These are phyloP conservation scores for Drosophila quadrilineata DNA, from an alignment of 1,140 invertebrate species.

Conservation along the genomic window DNA sequence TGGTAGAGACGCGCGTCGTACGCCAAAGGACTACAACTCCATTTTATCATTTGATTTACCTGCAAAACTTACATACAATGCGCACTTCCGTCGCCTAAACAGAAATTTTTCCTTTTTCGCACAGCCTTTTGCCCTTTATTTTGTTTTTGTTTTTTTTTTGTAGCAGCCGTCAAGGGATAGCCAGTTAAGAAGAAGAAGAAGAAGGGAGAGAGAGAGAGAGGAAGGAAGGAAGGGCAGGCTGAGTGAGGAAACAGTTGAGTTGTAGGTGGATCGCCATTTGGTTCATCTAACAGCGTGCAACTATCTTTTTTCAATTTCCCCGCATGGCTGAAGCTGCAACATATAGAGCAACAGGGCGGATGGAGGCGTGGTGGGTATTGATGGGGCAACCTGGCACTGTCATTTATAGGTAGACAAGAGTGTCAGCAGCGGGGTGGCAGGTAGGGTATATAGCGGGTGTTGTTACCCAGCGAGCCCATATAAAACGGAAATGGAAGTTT, in stretches of 20 bases:
- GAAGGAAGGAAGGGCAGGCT: no score
- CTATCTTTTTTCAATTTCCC: conserved; percentile 78
- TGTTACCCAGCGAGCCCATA: conserved; percentile 52
- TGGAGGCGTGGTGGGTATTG: background rate
- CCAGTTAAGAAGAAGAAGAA: no score
- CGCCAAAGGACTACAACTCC: conserved; percentile 51
- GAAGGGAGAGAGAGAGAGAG: no score
- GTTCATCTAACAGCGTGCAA: conserved; percentile 54
- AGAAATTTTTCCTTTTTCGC: conserved; percentile 26
- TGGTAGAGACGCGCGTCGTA: background rate
- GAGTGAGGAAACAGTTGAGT: background rate
- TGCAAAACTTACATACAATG: conserved; percentile 69
- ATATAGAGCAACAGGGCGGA: background rate
- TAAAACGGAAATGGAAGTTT: conserved; percentile 78
- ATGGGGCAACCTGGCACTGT: conserved; percentile 21
- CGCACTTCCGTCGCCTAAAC: conserved; percentile 60
- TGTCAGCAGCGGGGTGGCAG: background rate
- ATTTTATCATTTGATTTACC: conserved; percentile 77
- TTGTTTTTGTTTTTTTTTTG: no score
- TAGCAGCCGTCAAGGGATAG: no score
- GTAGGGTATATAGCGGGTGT: background rate
- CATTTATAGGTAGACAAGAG: background rate
- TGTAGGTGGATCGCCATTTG: conserved; percentile 30
- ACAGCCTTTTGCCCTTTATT: conserved; percentile 33
- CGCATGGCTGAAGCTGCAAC: conserved; percentile 39